phyloP scores from a whole-genome alignment of 2,113 vertebrate genomes.

The Nibea coibor region DNA sequence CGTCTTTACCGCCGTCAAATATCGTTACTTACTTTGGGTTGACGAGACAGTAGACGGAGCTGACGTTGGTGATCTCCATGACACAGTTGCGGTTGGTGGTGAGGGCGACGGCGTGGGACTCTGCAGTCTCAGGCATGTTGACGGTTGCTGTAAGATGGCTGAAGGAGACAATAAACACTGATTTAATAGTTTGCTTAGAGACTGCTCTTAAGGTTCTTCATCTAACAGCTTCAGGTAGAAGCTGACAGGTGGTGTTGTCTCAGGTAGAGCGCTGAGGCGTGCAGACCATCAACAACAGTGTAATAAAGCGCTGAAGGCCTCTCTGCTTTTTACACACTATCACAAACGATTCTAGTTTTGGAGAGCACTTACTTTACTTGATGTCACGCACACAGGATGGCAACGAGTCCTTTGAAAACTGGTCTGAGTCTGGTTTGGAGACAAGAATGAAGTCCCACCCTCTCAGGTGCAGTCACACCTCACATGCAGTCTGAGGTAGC shows the following conservation, averaged over 20 bases:
- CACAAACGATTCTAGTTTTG: neutral
- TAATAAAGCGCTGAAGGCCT: neutral
- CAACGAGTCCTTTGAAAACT: constrained; percentile 47
- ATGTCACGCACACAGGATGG: constrained; percentile 30
- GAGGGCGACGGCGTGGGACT: constrained; percentile 57
- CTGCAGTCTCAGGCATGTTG: constrained; percentile 73
- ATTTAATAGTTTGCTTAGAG: neutral
- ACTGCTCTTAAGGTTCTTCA: neutral
- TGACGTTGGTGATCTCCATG: constrained; percentile 73
- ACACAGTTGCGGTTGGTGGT: constrained; percentile 79
- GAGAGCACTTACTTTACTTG: constrained; percentile 51
- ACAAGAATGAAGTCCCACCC: constrained; percentile 44
- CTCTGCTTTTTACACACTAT: neutral
- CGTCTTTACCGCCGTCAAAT: neutral
- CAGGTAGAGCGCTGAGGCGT: neutral
- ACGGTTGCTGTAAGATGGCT: neutral
- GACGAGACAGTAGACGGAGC: constrained; percentile 43
- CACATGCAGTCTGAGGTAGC: neutral
- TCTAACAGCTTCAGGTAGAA: neutral
- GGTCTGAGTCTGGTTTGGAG: constrained; percentile 17
- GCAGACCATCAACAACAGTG: neutral
- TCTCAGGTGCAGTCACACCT: constrained; percentile 27
- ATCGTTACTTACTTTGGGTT: constrained; percentile 73
- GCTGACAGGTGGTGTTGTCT: too few species aligned
- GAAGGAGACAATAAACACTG: neutral